Conservation (phyloP, 2,797 vertebrate species). For the Paramormyrops hopkinsi region DNA sequence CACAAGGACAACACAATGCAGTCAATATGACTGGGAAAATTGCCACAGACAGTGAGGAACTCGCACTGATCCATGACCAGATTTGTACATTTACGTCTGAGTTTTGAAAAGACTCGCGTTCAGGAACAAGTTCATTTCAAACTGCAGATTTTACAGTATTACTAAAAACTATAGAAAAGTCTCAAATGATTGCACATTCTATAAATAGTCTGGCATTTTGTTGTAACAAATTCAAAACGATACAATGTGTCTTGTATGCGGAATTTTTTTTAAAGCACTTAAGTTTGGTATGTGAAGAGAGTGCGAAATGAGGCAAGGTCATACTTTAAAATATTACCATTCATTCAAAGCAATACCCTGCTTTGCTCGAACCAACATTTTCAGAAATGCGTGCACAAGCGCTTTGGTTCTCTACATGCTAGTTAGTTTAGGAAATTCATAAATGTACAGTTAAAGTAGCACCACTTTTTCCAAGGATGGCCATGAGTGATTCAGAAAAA, state of each 20-base stretch:
- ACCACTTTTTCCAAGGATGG: background rate
- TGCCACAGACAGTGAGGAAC: slow-evolving; percentile 36
- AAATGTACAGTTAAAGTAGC: background rate
- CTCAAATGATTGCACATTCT: background rate
- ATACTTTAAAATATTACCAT: background rate
- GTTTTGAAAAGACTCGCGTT: slow-evolving; percentile 29
- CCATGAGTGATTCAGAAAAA: background rate
- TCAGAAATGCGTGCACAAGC: background rate
- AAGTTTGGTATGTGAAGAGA: background rate
- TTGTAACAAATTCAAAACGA: background rate
- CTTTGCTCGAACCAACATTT: background rate
- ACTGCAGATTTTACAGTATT: slow-evolving; percentile 23
- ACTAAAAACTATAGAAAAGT: background rate
- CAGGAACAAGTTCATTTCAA: slow-evolving; percentile 36
- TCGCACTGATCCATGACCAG: slow-evolving; percentile 35
- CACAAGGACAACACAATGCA: slow-evolving; percentile 36
- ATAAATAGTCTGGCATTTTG: background rate
- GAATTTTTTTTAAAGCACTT: background rate
- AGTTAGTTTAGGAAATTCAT: background rate
- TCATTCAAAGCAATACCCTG: background rate
- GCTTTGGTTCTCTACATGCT: background rate
- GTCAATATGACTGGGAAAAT: slow-evolving; percentile 69
- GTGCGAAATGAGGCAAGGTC: background rate
- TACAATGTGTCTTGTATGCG: background rate
- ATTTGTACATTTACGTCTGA: background rate